Conservation (phyloP, 2,888 invertebrate species). For the Icerya purchasi region DNA sequence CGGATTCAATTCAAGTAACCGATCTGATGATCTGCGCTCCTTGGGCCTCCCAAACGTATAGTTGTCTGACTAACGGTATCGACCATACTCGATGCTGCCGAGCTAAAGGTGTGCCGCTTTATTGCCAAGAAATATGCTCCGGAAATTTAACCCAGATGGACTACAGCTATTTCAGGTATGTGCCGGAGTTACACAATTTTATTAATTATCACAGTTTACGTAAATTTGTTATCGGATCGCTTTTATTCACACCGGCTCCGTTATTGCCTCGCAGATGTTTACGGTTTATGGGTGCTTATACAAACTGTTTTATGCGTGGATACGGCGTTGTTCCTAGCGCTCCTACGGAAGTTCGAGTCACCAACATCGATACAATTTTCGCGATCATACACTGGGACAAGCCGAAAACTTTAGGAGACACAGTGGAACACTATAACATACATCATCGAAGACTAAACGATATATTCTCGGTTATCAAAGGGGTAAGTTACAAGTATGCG, state of each 20-base stretch:
- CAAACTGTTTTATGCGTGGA: constrained; percentile 60
- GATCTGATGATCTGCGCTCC: constrained; percentile 78
- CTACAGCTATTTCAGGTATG: constrained; percentile 61
- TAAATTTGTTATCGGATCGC: neutral
- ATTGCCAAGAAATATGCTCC: constrained; percentile 54
- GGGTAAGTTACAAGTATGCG: too few relatives aligned
- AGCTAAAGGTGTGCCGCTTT: constrained; percentile 46
- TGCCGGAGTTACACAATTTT: neutral
- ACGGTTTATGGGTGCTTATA: constrained; percentile 58
- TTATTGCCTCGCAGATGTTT: constrained; percentile 42
- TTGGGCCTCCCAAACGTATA: constrained; percentile 61
- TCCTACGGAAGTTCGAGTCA: constrained; percentile 44
- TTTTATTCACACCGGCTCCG: too few relatives aligned
- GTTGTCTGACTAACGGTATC: constrained; percentile 53
- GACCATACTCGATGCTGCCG: constrained; percentile 66
- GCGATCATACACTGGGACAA: constrained; percentile 57
- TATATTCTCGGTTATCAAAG: constrained; percentile 29
- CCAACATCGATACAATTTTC: constrained; percentile 51
- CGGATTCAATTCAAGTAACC: constrained; percentile 38
- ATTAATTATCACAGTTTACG: neutral
- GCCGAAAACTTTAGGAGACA: constrained; percentile 46
- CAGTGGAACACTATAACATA: constrained; percentile 39
- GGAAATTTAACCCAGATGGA: constrained; percentile 57
- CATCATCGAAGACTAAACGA: constrained; percentile 36
- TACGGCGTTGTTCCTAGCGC: constrained; percentile 61